phyloP scores from a whole-genome alignment of 2,888 invertebrate genomes.

The Mythimna impura region DNA sequence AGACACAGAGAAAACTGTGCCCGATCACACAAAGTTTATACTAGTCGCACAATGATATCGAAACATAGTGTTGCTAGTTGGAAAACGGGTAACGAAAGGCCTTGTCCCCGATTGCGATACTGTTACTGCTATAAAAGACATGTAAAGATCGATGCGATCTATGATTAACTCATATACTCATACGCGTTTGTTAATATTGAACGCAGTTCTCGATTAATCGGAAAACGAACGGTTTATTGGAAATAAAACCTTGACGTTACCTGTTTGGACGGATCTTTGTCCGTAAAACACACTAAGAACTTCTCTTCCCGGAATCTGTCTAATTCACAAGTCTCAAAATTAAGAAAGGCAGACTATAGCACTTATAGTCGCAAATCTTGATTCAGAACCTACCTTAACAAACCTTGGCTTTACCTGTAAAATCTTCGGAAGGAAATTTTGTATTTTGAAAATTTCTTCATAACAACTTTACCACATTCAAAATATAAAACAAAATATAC shows the following conservation, averaged over 20 bases:
- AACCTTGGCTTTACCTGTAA: not conserved
- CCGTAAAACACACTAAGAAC: not conserved
- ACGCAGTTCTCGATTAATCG: conserved; percentile 31
- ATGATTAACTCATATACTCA: conserved; percentile 50
- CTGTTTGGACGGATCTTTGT: not conserved
- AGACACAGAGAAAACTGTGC: conserved; percentile 16
- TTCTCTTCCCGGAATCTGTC: not conserved
- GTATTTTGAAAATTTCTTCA: not conserved
- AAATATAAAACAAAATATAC: not conserved
- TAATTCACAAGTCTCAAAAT: not conserved
- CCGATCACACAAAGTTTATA: conserved; percentile 18
- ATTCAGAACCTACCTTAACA: not conserved
- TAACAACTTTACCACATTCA: not conserved
- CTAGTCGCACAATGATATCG: conserved; percentile 33
- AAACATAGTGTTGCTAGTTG: conserved; percentile 44
- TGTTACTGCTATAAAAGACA: conserved; percentile 60
- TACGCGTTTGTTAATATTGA: conserved; percentile 40
- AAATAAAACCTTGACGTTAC: conserved; percentile 15
- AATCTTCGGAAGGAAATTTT: not conserved
- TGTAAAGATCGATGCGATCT: conserved; percentile 59
- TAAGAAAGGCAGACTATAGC: too few relatives aligned
- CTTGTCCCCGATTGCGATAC: conserved; percentile 62
- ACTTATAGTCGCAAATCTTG: not conserved
- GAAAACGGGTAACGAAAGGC: conserved; percentile 58
- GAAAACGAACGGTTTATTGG: conserved; percentile 9